A percentile compares a stretch with the other conserved stretches of the same genome.
These are phyloP conservation scores for Dione juno DNA, from an alignment of 2,888 invertebrate genomes.

Conservation along the genomic window DNA sequence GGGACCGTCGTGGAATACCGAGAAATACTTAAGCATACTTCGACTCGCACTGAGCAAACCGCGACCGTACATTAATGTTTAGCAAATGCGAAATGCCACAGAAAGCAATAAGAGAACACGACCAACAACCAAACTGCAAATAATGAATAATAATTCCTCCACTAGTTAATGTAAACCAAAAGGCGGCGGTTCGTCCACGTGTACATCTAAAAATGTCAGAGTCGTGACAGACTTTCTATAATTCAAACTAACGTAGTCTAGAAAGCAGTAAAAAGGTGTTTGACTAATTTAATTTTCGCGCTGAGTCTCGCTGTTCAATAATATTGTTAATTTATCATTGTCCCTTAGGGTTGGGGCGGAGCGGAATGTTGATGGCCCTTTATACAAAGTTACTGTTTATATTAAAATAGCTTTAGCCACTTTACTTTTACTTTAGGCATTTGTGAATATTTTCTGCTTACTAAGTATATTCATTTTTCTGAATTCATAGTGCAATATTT, in stretches of 20 bases:
- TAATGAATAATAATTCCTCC: constrained; percentile 70
- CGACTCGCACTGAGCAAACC: constrained; percentile 60
- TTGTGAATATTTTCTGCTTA: background rate
- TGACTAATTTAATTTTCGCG: constrained; percentile 68
- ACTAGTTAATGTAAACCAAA: constrained; percentile 64
- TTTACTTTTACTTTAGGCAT: background rate
- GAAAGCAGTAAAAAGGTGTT: constrained; percentile 49
- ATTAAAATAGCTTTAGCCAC: constrained; percentile 4
- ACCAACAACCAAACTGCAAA: constrained; percentile 61
- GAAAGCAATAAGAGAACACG: constrained; percentile 63
- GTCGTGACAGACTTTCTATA: constrained; percentile 57
- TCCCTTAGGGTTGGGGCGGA: constrained; percentile 52
- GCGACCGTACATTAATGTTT: constrained; percentile 70
- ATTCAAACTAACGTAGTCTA: constrained; percentile 50
- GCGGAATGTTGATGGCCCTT: constrained; percentile 48
- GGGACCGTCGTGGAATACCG: constrained; percentile 55
- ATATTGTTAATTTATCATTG: constrained; percentile 76
- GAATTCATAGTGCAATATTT: background rate
- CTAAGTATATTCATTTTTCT: too few species aligned
- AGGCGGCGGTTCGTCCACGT: constrained; percentile 50
- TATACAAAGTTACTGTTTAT: constrained; percentile 34
- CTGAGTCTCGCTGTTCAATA: constrained; percentile 60
- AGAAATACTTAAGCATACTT: constrained; percentile 63
- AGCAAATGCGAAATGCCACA: constrained; percentile 66
- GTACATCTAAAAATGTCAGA: constrained; percentile 54